Evolutionary conservation across 2,113 vertebrate species (phyloP).

Genomic region (Motacilla tschutschensis): DNA sequence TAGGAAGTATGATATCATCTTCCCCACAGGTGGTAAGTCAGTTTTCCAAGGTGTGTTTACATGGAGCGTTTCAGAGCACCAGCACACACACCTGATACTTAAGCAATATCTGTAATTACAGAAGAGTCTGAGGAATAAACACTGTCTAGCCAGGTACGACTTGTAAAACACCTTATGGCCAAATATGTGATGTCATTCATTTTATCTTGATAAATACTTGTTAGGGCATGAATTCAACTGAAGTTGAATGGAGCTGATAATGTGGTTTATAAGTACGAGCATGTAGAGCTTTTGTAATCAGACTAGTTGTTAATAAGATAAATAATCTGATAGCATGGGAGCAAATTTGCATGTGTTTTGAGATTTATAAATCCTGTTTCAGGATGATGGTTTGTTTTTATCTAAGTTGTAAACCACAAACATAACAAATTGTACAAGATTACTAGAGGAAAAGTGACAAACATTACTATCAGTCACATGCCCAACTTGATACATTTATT

Average conservation of each 20-base stretch:
- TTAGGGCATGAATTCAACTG: conserved; percentile 30
- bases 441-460: not conserved
- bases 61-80: not conserved
- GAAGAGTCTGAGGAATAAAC: conserved; percentile 47
- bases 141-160: conserved; percentile 62
- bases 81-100: not conserved
- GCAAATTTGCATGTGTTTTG: conserved; percentile 11
- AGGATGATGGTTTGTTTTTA: not conserved
- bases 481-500: not conserved
- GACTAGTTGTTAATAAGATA: not conserved
- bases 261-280: not conserved
- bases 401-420: not conserved
- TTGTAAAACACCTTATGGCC: conserved; percentile 47
- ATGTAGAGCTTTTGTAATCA: not conserved
- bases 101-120: conserved; percentile 33
- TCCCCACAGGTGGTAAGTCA: conserved; percentile 44
- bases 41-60: conserved; percentile 45
- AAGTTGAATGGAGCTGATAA: conserved; percentile 45
- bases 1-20: conserved; percentile 59
- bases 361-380: not conserved
- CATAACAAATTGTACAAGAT: not conserved
- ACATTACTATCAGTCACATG: not conserved
- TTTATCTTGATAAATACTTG: conserved; percentile 49
- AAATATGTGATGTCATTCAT: conserved; percentile 43
- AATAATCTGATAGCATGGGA: not conserved